A percentile compares a stretch with the other conserved stretches of the same genome.
These are phyloP conservation scores for Venustoraphidia nigricollis DNA, from an alignment of 2,888 invertebrate species.

Conservation along the genomic window DNA sequence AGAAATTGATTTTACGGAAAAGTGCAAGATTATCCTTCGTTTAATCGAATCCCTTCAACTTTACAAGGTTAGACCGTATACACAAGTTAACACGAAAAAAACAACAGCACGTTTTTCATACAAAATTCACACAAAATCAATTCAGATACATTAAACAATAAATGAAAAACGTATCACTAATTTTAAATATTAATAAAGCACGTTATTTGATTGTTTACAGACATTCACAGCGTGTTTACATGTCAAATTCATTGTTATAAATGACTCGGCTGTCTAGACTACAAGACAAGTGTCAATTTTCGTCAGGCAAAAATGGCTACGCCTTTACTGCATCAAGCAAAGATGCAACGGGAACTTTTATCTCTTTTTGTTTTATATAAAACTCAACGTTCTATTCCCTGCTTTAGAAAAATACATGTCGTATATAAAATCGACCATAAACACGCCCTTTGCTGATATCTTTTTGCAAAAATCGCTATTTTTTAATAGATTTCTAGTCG, in stretches of 20 bases:
- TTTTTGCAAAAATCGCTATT: not conserved
- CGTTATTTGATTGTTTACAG: constrained; percentile 9
- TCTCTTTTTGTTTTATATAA: constrained; percentile 1
- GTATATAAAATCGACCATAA: not conserved
- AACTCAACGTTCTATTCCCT: not conserved
- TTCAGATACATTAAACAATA: not conserved
- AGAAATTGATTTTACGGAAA: too few species aligned
- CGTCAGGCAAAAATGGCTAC: constrained; percentile 61
- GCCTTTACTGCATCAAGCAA: constrained; percentile 29
- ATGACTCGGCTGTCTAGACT: constrained; percentile 33
- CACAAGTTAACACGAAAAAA: not conserved
- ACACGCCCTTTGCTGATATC: too few species aligned
- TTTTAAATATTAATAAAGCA: constrained; percentile 6
- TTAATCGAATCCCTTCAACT: not conserved
- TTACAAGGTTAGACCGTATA: not conserved
- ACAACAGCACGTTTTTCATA: not conserved
- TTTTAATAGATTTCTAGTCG: not conserved
- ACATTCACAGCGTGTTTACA: constrained; percentile 24
- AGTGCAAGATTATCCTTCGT: too few species aligned
- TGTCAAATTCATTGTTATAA: constrained; percentile 31
- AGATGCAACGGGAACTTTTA: constrained; percentile 12
- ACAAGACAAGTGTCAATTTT: constrained; percentile 50
- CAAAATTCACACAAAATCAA: not conserved
- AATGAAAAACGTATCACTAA: not conserved
- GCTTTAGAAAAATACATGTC: not conserved